Conservation (phyloP, 2,888 invertebrate species). For the Ichneumoninae sp. region DNA sequence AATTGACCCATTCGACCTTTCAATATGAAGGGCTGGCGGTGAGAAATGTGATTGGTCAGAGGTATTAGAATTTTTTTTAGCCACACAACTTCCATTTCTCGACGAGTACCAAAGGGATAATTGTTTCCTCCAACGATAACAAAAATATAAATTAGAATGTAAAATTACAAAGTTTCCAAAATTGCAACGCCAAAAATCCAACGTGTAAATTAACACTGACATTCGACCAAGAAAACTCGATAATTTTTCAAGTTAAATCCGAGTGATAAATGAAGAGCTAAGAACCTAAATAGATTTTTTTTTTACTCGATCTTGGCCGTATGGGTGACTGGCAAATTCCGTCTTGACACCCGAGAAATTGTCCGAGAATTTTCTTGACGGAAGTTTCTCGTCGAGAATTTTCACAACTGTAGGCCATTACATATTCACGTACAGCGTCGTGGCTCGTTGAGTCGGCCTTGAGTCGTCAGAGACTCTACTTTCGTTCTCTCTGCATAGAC, state of each 20-base stretch:
- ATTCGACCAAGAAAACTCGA: background rate
- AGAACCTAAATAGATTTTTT: background rate
- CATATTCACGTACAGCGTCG: slow-evolving; percentile 47
- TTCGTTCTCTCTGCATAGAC: slow-evolving; percentile 48
- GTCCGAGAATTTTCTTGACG: background rate
- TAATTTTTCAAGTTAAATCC: background rate
- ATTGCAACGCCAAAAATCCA: background rate
- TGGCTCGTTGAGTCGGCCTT: slow-evolving; percentile 48
- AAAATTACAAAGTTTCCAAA: background rate
- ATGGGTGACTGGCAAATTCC: background rate
- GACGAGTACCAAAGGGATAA: background rate
- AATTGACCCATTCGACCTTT: background rate
- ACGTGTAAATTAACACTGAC: background rate
- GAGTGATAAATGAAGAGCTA: background rate
- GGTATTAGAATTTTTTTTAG: background rate
- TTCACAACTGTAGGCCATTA: slow-evolving; percentile 52
- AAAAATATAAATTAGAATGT: background rate
- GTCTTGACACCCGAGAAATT: background rate
- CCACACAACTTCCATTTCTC: background rate
- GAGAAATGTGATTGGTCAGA: background rate
- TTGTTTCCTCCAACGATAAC: background rate
- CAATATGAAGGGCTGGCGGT: background rate
- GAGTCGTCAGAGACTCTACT: slow-evolving; percentile 57
- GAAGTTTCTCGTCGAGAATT: slow-evolving; percentile 46
- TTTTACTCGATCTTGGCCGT: background rate